These are phyloP conservation scores for Saccopteryx bilineata DNA, from an alignment of 2,113 vertebrate species.

Conservation along the genomic window DNA sequence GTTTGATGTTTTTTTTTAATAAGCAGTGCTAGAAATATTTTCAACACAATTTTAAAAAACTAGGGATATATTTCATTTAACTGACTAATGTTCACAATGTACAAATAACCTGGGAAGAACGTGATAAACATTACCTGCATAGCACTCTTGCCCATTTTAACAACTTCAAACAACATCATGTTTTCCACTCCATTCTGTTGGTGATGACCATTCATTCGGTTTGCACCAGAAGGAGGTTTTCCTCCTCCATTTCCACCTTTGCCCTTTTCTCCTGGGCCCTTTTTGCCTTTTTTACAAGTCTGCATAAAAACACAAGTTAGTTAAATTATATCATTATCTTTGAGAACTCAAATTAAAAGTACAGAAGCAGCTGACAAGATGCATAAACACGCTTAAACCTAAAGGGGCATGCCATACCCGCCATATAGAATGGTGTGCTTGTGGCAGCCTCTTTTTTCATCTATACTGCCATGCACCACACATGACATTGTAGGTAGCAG, in stretches of 20 bases:
- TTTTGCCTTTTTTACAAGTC: slow-evolving; percentile 97
- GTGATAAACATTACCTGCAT: slow-evolving; percentile 94
- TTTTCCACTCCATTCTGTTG: slow-evolving; percentile 99
- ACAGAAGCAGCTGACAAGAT: neutral
- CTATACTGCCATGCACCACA: slow-evolving; percentile 8
- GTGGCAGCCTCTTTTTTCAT: neutral
- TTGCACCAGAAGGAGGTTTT: slow-evolving; percentile 91
- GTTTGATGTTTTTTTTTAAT: neutral
- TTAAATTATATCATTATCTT: slow-evolving; percentile 50
- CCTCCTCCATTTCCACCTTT: slow-evolving; percentile 92
- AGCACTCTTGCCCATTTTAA: slow-evolving; percentile 99
- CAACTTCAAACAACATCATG: slow-evolving; percentile 99
- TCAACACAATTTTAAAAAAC: slow-evolving; percentile 53
- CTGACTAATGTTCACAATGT: slow-evolving; percentile 39
- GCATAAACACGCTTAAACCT: slow-evolving; percentile 44
- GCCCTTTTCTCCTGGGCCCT: slow-evolving; percentile 94
- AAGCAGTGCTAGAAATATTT: neutral
- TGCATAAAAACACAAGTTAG: slow-evolving; percentile 77
- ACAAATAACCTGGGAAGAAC: slow-evolving; percentile 26
- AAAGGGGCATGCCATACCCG: neutral
- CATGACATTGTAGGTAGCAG: neutral
- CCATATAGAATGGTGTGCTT: slow-evolving; percentile 18
- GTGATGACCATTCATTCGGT: slow-evolving; percentile 99
- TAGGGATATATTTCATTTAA: neutral
- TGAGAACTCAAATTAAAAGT: slow-evolving; percentile 62